Evolutionary conservation across 2,888 invertebrate genomes (phyloP), one percentile per base, ranked within the genome.

Genomic region (Lasius fuliginosus): DNA sequence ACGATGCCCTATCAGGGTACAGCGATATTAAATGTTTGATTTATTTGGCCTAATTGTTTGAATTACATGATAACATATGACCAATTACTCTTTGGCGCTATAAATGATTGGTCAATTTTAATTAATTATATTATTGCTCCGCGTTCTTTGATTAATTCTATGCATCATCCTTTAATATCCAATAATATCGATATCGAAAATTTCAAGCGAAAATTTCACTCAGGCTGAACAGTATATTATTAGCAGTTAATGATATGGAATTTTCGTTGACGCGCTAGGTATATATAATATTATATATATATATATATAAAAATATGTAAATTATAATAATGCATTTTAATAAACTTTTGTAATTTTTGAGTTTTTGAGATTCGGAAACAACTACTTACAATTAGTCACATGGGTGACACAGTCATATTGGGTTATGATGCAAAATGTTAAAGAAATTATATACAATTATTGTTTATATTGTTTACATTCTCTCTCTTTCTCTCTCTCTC

Each of bases 1-100:
- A 71, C 40, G 65, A 36, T 40, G 15, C 18, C 27, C 15, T 67
- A 67, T 53, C 67, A 18, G 36, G 27, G 36, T 40, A n/a, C 73
- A 42, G 77, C 42, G 58, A 46, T 60, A 73, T 79, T 79, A 79
- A 79, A 79, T 58, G 46, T 73, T 73, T 79, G 58, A 79, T 79
- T 79, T 79, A 73, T 73, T 58, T 11, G 12, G 30, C 23, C 58
- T 33, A 74, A 79, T 79, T 69, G 58, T 71, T 69, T 79, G 77
- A 79, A 79, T 73, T 79, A 60, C 33, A 42, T n/a, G 56, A 53
- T 68, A 60, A 56, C 56, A 60, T 42, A 46, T 33, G 79, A 27
- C 74, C 58, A 79, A 60, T 46, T 79, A 46, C 42, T 71, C 23
- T n/a, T 33, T 42, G 58, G 11, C 15, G 12, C 23, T 73, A 33